phyloP scores from a whole-genome alignment of 92 coral and sea anemone species.

The Desmophyllum pertusum region DNA sequence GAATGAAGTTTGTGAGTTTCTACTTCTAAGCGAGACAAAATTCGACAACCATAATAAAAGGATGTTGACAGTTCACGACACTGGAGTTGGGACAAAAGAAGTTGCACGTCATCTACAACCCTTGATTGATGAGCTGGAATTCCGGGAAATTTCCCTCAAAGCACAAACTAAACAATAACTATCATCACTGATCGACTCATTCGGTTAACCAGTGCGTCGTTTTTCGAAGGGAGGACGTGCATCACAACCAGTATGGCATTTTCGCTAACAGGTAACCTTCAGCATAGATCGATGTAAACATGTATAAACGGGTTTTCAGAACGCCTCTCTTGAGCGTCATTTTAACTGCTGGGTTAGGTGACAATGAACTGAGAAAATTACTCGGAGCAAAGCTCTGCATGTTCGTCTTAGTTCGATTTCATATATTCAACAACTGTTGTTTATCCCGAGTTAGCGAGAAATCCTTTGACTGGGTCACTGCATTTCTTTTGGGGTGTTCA shows the following conservation, averaged over 20 bases:
- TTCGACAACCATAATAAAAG: background rate
- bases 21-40: background rate
- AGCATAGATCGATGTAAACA: background rate
- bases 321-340: too few species aligned
- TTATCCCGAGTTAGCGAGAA: too few species aligned
- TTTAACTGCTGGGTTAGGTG: too few species aligned
- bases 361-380: background rate
- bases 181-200: too few species aligned
- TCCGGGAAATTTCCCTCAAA: constrained; percentile 40
- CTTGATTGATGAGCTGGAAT: background rate
- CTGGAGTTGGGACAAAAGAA: too few species aligned
- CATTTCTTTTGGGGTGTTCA: too few species aligned
- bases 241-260: background rate
- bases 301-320: background rate
- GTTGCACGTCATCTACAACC: background rate
- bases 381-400: background rate
- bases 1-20: background rate
- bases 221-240: background rate
- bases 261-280: constrained; percentile 9
- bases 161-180: background rate
- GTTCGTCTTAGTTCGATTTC: background rate
- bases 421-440: background rate
- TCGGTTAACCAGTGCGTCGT: background rate
- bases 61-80: background rate
- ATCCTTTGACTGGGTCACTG: too few species aligned